A percentile compares a stretch with the other conserved stretches of the same genome.
These are phyloP conservation scores for Diadema setosum DNA, from an alignment of 35 echinoderm and acorn worm genomes.

Conservation along the genomic window DNA sequence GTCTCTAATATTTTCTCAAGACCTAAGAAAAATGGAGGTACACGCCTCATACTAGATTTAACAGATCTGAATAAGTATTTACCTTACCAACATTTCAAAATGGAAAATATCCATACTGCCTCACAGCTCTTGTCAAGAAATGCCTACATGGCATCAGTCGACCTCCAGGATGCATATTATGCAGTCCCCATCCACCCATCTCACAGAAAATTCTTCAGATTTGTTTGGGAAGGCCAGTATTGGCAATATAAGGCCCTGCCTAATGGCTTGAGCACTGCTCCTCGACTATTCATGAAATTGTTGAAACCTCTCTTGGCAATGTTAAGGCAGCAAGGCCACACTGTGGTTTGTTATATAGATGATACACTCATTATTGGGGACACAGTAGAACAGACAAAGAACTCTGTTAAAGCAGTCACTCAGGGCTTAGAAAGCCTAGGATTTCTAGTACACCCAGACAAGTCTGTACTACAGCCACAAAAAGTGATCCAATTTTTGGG, in stretches of 20 bases:
- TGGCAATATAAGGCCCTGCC: constrained; percentile 43
- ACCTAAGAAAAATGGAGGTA: constrained; percentile 26
- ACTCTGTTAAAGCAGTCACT: not conserved
- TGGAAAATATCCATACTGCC: constrained; percentile 49
- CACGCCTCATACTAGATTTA: constrained; percentile 21
- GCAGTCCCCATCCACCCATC: not conserved
- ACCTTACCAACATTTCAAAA: constrained; percentile 50
- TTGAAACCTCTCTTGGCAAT: constrained; percentile 36
- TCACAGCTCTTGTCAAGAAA: not conserved
- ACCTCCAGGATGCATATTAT: constrained; percentile 64
- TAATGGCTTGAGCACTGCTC: constrained; percentile 31
- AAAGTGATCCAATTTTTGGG: not conserved
- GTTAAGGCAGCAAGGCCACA: constrained; percentile 9
- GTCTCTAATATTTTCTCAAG: not conserved
- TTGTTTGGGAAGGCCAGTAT: not conserved
- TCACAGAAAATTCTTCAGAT: constrained; percentile 42
- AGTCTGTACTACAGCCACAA: not conserved
- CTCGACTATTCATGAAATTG: constrained; percentile 39
- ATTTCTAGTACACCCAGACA: constrained; percentile 16
- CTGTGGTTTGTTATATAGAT: constrained; percentile 8
- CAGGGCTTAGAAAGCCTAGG: not conserved
- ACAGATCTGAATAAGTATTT: constrained; percentile 33
- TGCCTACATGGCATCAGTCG: constrained; percentile 40
- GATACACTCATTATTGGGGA: not conserved
- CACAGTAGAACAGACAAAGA: not conserved